Conservation (phyloP, 53 echinoderm and acorn worm species). For the Luidia sarsii region DNA sequence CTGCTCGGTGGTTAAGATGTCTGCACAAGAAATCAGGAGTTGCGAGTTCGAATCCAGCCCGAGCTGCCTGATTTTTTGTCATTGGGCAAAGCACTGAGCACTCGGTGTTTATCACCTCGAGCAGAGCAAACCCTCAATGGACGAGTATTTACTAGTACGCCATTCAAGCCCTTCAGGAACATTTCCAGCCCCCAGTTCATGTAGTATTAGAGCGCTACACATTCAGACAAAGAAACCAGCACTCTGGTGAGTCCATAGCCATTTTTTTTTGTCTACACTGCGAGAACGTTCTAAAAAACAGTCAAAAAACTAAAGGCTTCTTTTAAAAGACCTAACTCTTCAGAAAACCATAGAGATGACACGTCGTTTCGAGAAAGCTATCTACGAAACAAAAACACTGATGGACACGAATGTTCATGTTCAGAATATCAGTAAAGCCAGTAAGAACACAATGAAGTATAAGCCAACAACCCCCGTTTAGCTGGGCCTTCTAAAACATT, state of each 20-base stretch:
- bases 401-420: not conserved
- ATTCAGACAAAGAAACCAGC: conserved; percentile 36
- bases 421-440: not conserved
- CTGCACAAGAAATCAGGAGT: no score
- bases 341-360: conserved; percentile 21
- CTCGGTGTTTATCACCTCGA: no score
- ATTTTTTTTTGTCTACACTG: conserved; percentile 40
- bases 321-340: conserved; percentile 38
- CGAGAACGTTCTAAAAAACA: conserved; percentile 40
- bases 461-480: not conserved
- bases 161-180: not conserved
- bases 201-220: conserved; percentile 53
- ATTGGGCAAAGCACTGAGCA: no score
- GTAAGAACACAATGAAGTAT: not conserved
- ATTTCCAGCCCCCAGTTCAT: conserved; percentile 43
- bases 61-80: no score
- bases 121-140: not conserved
- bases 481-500: not conserved
- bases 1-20: no score
- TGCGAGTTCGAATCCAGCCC: no score
- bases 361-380: conserved; percentile 14
- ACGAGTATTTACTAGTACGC: not conserved
- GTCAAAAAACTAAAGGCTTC: not conserved
- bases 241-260: conserved; percentile 24
- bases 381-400: conserved; percentile 32